Conservation (phyloP, 2,113 vertebrate genomes). For the Haplotaxodon microlepis region DNA sequence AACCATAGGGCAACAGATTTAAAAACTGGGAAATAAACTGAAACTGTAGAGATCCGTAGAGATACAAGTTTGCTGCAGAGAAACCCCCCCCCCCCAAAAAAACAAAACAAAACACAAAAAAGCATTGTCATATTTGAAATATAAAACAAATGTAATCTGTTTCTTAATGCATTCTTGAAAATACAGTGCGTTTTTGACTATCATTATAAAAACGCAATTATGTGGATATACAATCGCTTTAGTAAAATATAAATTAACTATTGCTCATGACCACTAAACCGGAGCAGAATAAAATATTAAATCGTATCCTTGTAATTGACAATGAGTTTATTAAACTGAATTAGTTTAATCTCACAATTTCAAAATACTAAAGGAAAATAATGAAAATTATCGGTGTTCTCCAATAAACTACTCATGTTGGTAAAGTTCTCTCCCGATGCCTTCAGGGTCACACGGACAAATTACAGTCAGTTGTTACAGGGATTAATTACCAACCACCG, state of each 20-base stretch:
- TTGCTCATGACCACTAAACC: background rate
- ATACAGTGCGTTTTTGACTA: background rate
- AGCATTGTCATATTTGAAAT: background rate
- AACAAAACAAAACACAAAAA: background rate
- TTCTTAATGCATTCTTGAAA: background rate
- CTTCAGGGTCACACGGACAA: background rate
- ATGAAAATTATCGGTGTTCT: background rate
- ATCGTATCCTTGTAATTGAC: background rate
- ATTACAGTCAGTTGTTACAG: too few species aligned
- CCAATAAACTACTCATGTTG: background rate
- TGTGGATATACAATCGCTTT: background rate
- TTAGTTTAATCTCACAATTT: background rate
- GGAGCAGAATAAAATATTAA: background rate
- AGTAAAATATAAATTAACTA: background rate
- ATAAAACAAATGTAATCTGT: fast-evolving
- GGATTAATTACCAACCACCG: background rate
- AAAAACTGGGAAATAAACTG: background rate
- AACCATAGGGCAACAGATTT: background rate
- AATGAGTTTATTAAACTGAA: background rate
- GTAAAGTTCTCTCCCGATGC: background rate
- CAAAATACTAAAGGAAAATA: background rate
- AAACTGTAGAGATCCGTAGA: background rate
- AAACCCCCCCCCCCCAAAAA: too few species aligned
- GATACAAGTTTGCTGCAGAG: background rate
- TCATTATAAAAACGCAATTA: background rate